These are phyloP conservation scores for Gambusia holbrooki DNA, from an alignment of 2,113 vertebrate species.

Conservation along the genomic window DNA sequence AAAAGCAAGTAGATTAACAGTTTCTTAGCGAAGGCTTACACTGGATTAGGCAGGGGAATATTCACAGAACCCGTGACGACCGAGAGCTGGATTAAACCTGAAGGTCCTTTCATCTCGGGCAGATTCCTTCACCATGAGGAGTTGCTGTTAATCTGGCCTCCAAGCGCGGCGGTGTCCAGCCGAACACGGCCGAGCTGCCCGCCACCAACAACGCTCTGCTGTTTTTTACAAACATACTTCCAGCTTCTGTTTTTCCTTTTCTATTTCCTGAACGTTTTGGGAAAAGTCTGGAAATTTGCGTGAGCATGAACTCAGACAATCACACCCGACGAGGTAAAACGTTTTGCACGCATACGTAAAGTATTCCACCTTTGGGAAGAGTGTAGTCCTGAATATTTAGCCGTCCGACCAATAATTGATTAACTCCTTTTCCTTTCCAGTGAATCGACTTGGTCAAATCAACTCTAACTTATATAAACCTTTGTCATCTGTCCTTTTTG, in stretches of 20 bases:
- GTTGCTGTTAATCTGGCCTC: slow-evolving; percentile 7
- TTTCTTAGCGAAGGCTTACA: slow-evolving; percentile 31
- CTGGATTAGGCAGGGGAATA: slow-evolving; percentile 27
- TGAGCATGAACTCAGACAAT: not conserved
- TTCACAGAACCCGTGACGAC: slow-evolving; percentile 9
- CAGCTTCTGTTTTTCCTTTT: not conserved
- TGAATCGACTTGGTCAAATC: too few species aligned
- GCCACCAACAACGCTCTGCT: not conserved
- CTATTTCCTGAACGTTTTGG: too few species aligned
- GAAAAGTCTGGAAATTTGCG: too few species aligned
- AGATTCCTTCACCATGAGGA: not conserved
- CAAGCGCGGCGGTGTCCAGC: not conserved
- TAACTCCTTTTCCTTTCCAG: too few species aligned
- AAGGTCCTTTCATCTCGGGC: slow-evolving; percentile 19
- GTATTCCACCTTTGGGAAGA: too few species aligned
- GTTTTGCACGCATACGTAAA: too few species aligned
- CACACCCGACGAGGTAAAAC: not conserved
- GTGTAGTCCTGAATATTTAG: too few species aligned
- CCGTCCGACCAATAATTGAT: too few species aligned
- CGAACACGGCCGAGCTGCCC: not conserved
- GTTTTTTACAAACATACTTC: not conserved
- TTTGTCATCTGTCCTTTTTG: too few species aligned
- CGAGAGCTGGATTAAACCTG: not conserved
- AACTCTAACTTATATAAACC: too few species aligned
- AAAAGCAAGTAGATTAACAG: slow-evolving; percentile 8